A percentile compares a stretch with the other conserved stretches of the same genome.
Evolutionary conservation across 2,888 invertebrate genomes (phyloP).

Genomic region (Drosophila helvetica): DNA sequence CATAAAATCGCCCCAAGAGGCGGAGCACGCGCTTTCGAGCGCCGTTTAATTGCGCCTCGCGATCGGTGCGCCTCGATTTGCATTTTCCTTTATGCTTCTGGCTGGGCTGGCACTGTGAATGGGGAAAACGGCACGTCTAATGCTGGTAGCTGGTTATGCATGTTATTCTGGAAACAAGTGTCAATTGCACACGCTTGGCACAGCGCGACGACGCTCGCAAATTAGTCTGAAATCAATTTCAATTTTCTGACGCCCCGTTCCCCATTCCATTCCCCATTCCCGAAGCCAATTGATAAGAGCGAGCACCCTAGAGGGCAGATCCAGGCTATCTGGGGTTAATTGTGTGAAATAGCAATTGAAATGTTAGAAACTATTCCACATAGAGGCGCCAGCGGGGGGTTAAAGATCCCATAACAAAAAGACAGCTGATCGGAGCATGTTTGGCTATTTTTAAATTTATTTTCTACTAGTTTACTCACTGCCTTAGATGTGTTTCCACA

Average conservation of each 20-base stretch:
- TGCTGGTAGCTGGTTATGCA: constrained; percentile 18
- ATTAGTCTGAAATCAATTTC: constrained; percentile 61
- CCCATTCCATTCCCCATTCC: not conserved
- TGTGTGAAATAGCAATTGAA: constrained; percentile 30
- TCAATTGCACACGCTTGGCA: constrained; percentile 53
- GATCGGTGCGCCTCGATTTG: constrained; percentile 53
- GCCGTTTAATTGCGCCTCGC: constrained; percentile 63
- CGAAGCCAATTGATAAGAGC: constrained; percentile 46
- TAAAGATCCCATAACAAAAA: not conserved
- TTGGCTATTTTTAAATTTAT: not conserved
- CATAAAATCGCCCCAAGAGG: constrained; percentile 47
- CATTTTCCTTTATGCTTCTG: constrained; percentile 22
- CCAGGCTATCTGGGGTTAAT: constrained; percentile 28
- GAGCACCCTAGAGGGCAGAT: constrained; percentile 14
- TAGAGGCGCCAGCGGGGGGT: not conserved
- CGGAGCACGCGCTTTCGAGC: constrained; percentile 53
- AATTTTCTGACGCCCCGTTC: constrained; percentile 17
- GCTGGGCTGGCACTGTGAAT: constrained; percentile 50
- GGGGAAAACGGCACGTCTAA: constrained; percentile 43
- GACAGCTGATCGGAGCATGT: constrained; percentile 17
- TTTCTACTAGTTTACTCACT: constrained; percentile 6
- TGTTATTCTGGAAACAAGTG: constrained; percentile 50
- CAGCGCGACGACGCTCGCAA: constrained; percentile 21
- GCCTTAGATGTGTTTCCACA: not conserved
- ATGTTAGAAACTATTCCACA: constrained; percentile 17